Base-by-base conservation (phyloP, 2,888 invertebrate genomes). In the Creontiades dilutus region DNA sequence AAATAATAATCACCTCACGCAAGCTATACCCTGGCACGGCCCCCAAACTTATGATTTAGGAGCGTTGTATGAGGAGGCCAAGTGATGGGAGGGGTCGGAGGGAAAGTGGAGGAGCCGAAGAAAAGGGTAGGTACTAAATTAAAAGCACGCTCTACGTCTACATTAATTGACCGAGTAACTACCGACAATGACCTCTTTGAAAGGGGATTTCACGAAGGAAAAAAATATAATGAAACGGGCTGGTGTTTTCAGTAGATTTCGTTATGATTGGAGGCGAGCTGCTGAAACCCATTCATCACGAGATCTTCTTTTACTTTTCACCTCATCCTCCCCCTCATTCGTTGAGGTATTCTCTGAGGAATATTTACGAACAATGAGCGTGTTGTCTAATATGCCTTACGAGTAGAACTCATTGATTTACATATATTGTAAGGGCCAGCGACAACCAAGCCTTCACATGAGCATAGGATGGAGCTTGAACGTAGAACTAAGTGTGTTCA, bases 1-100 rank as follows among this genome's bases (percentile, higher is more conserved):
- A 89, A 89, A 89, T 89, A 89, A 89, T 81, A 81, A 81, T 89
- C 80, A 81, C 81, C 89, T 89, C 89, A 89, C 89, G 89, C 89
- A 61, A 89, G 81, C 88, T 76, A 85, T 85, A 85, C 75, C 88
- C 88, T 76, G 88, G 88, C 78, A 88, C 88, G 82, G 82, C 85
- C 85, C 37, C 85, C 85, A 61, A 85, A 85, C 85, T 85, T 85
- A 57, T 85, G 85, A 85, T 61, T 85, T 85, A 85, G 85, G 61
- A 52, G n/a, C 52, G 47, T 37, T 37, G 37, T 37, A 37, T 4
- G 37, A 57, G 52, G 57, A 28, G 52, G 55, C 52, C 55, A 46
- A 48, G 48, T 19, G 80, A 19, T 48, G 80, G 48, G 16, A 16
- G 37, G 46, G 48, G 46, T 37, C n/a, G 82, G n/a, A 82, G 14